A percentile compares a stretch with the other conserved stretches of the same genome.
Conservation (phyloP, 2,888 invertebrate species). For the Epirrhoe tristata region DNA sequence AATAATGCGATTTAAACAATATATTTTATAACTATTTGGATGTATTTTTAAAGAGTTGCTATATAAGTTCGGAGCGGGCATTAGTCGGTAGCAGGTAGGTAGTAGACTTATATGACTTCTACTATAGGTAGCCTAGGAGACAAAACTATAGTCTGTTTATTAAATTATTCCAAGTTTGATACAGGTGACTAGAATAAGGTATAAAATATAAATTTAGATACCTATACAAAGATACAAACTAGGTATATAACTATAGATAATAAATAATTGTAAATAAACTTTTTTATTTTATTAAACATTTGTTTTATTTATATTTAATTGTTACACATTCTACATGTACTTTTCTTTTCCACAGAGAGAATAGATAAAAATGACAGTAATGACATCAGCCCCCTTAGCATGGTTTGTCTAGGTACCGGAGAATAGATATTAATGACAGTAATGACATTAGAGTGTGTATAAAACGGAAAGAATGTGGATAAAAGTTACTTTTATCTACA, state of each 20-base stretch:
- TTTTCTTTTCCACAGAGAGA: slow-evolving; percentile 31
- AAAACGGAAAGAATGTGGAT: too few relatives aligned
- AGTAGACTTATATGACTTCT: background rate
- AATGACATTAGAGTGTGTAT: too few relatives aligned
- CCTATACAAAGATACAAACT: background rate
- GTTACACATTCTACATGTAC: slow-evolving; percentile 3
- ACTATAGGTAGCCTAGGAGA: slow-evolving; percentile 7
- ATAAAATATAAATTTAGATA: slow-evolving; percentile 2
- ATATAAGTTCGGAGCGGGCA: slow-evolving; percentile 3
- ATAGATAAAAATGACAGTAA: too few relatives aligned
- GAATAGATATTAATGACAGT: too few relatives aligned
- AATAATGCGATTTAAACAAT: background rate
- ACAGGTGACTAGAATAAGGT: slow-evolving; percentile 18
- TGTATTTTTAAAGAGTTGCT: background rate
- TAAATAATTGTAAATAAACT: slow-evolving; percentile 23
- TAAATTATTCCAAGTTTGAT: slow-evolving; percentile 19
- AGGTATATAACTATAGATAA: background rate
- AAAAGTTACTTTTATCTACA: too few relatives aligned
- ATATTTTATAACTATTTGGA: background rate
- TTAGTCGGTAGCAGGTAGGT: slow-evolving; percentile 6
- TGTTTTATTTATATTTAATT: slow-evolving; percentile 4
- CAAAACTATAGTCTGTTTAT: background rate
- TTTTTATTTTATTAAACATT: slow-evolving; percentile 17
- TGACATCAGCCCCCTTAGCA: too few relatives aligned
- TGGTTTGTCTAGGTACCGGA: too few relatives aligned